phyloP scores from a whole-genome alignment of 2,888 invertebrate species.

The Coelopa pilipes region DNA sequence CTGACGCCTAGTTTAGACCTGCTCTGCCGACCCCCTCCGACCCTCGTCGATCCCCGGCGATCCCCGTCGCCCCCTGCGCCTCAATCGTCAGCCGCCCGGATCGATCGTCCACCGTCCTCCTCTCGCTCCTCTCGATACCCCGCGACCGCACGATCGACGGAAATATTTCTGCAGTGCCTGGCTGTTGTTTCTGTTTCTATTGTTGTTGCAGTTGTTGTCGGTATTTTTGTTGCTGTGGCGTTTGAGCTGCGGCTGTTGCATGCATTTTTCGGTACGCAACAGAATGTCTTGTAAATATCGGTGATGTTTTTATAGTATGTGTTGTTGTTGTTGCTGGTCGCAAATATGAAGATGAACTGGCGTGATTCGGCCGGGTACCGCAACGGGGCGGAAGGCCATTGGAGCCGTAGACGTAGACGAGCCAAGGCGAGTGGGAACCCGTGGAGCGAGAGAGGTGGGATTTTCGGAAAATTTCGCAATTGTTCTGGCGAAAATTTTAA shows the following conservation, averaged over 20 bases:
- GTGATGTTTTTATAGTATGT: constrained; percentile 8
- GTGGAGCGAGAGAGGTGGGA: neutral
- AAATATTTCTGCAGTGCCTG: constrained; percentile 23
- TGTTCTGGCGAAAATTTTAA: neutral
- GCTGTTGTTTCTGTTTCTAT: neutral
- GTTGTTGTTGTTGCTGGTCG: constrained; percentile 11
- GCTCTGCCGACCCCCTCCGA: neutral
- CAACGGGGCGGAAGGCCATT: constrained; percentile 47
- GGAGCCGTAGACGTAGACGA: neutral
- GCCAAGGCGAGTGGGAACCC: neutral
- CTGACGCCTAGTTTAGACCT: constrained; percentile 33
- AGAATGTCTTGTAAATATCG: constrained; percentile 28
- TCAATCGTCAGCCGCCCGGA: neutral
- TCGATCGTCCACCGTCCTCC: too few relatives aligned
- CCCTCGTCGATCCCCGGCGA: neutral
- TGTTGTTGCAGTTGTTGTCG: constrained; percentile 2
- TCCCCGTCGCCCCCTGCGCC: neutral
- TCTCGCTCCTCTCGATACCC: too few relatives aligned
- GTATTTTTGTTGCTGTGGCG: constrained; percentile 1
- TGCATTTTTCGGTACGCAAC: constrained; percentile 21
- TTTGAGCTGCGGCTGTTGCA: too few relatives aligned
- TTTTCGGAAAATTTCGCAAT: too few relatives aligned
- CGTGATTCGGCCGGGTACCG: constrained; percentile 45
- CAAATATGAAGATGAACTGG: constrained; percentile 45
- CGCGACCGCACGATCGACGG: neutral